phyloP scores from a whole-genome alignment of 2,113 vertebrate genomes.

The Callocephalon fimbriatum region DNA sequence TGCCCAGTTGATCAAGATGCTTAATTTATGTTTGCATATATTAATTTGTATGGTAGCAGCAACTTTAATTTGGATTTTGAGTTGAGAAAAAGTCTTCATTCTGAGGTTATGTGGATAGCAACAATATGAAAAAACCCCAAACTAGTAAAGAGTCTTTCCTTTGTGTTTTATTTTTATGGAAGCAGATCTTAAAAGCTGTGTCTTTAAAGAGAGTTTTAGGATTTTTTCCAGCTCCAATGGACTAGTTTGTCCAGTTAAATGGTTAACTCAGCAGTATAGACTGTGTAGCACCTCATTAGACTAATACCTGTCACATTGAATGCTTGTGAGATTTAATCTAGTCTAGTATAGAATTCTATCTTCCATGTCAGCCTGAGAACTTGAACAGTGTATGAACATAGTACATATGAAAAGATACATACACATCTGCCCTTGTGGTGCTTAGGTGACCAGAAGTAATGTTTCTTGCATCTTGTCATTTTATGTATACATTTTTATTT shows the following conservation, averaged over 20 bases:
- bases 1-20: not conserved
- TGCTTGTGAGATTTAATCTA: not conserved
- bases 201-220: not conserved
- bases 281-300: not conserved
- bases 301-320: not conserved
- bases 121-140: not conserved
- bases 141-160: not conserved
- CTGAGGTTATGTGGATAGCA: not conserved
- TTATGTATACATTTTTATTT: not conserved
- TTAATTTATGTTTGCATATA: not conserved
- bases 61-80: not conserved
- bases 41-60: not conserved
- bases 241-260: not conserved
- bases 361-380: not conserved
- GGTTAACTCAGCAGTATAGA: not conserved
- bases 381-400: not conserved
- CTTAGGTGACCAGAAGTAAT: not conserved
- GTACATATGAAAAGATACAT: not conserved
- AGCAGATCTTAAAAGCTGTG: not conserved
- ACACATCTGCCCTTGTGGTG: not conserved
- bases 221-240: not conserved
- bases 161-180: not conserved
- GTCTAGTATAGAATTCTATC: not conserved
- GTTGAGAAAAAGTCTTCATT: not conserved
- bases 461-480: not conserved